phyloP scores from a whole-genome alignment of 2,113 vertebrate genomes.

The Lepidothrix coronata region DNA sequence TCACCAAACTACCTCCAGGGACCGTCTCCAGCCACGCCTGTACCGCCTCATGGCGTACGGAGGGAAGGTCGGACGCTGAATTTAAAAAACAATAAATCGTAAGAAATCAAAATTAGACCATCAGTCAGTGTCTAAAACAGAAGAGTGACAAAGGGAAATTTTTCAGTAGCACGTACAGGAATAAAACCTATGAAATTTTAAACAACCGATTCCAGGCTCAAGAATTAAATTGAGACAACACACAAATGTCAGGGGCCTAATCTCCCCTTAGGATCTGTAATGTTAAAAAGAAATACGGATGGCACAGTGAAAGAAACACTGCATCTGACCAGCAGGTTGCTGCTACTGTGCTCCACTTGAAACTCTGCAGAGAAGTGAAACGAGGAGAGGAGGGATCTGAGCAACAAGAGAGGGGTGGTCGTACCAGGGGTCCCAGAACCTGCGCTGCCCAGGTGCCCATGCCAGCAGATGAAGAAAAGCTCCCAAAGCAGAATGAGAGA shows the following conservation, averaged over 20 bases:
- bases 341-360: neutral
- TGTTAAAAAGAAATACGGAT: neutral
- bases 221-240: neutral
- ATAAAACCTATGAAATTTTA: neutral
- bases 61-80: slow-evolving; percentile 89
- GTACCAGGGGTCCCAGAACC: neutral
- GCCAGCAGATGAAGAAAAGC: neutral
- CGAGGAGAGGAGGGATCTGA: neutral
- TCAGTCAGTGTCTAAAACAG: neutral
- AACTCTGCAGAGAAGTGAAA: neutral
- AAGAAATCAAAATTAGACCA: slow-evolving; percentile 68
- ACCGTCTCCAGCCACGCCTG: slow-evolving; percentile 98
- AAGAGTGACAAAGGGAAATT: slow-evolving; percentile 16
- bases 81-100: slow-evolving; percentile 75
- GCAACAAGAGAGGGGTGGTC: neutral
- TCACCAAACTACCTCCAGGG: slow-evolving; percentile 93
- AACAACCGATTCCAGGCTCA: neutral
- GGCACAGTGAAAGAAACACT: neutral
- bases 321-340: neutral
- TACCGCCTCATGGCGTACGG: slow-evolving; percentile 89
- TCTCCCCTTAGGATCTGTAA: neutral
- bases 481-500: neutral
- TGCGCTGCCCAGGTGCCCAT: accelerated
- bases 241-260: neutral
- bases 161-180: neutral